A percentile compares a stretch with the other conserved stretches of the same genome.
Conservation (phyloP, 2,113 vertebrate species). For the Oreochromis tanganicae region DNA sequence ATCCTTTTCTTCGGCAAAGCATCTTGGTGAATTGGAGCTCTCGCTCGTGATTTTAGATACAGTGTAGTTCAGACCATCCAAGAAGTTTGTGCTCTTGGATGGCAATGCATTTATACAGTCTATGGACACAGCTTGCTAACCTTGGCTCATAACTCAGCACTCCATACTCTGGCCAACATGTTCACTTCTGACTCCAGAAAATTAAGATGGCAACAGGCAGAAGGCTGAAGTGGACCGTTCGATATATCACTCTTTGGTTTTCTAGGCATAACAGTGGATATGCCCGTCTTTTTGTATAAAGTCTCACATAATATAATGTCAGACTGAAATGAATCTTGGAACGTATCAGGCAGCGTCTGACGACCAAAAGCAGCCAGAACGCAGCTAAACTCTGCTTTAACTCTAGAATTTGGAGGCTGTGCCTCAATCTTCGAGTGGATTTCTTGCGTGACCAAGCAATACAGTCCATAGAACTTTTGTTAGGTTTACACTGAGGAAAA, state of each 20-base stretch:
- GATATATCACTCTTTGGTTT: neutral
- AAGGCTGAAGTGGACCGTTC: neutral
- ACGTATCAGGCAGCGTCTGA: neutral
- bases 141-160: accelerated
- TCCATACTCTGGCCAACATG: neutral
- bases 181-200: neutral
- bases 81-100: neutral
- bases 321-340: neutral
- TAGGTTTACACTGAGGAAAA: no score
- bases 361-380: neutral
- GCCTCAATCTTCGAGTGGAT: neutral
- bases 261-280: neutral
- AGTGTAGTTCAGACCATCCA: neutral
- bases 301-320: neutral
- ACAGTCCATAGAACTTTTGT: neutral
- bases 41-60: neutral
- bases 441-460: neutral
- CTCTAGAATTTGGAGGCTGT: neutral
- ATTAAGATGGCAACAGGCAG: neutral
- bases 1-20: neutral
- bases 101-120: neutral
- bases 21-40: accelerated
- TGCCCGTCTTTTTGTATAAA: neutral
- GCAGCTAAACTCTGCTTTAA: neutral
- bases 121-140: neutral